A percentile compares a stretch with the other conserved stretches of the same genome.
phyloP scores from a whole-genome alignment of 2,113 vertebrate species.

The Mastomys natalensis region DNA sequence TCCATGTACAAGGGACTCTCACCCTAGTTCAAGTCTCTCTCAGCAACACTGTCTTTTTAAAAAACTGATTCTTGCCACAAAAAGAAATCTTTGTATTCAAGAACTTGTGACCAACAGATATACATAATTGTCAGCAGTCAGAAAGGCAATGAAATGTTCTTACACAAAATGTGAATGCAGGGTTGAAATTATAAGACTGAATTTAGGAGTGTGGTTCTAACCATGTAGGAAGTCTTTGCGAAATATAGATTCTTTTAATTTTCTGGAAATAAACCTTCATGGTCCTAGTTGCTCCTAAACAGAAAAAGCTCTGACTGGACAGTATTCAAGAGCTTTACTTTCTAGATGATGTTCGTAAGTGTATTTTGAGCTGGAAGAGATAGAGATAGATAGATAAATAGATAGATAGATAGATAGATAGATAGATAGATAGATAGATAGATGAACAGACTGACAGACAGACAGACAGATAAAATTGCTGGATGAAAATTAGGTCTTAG shows the following conservation, averaged over 20 bases:
- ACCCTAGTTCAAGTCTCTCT: neutral
- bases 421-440: too few relatives aligned
- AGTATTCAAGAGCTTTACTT: neutral
- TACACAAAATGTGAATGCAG: conserved; percentile 17
- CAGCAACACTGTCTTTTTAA: neutral
- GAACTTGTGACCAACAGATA: neutral
- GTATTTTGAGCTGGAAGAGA: neutral
- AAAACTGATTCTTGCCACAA: neutral
- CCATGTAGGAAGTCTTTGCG: neutral
- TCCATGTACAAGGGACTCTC: neutral
- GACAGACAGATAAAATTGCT: neutral
- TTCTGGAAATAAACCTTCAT: neutral
- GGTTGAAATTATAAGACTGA: neutral
- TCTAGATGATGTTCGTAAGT: neutral
- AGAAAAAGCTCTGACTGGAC: neutral
- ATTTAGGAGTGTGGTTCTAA: neutral
- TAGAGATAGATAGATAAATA: too few relatives aligned
- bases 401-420: too few relatives aligned
- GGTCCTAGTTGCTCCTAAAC: neutral
- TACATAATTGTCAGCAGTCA: neutral
- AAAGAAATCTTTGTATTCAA: neutral
- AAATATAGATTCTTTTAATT: neutral
- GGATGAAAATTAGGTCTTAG: neutral
- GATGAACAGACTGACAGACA: too few relatives aligned
- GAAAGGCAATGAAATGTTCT: neutral